A percentile compares a stretch with the other conserved stretches of the same genome.
These are phyloP conservation scores for Bugula neritina DNA, from an alignment of 2,888 invertebrate species.

Conservation along the genomic window DNA sequence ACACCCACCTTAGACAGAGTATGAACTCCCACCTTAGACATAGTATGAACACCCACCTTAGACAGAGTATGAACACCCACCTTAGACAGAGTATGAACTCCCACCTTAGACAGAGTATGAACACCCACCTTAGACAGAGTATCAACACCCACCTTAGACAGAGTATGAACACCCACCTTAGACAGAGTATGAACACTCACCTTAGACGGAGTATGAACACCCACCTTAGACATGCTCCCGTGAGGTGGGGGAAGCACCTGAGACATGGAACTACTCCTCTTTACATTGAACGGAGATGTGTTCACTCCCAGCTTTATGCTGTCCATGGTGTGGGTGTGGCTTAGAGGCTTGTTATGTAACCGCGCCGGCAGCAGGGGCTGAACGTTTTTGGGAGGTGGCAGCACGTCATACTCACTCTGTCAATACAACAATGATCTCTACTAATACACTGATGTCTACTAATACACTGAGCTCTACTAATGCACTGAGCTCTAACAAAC, in stretches of 20 bases:
- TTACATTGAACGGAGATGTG: not conserved
- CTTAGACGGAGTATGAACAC: no score
- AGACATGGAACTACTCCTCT: constrained; percentile 24
- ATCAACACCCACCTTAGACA: no score
- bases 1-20: no score
- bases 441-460: not conserved
- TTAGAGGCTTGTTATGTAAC: constrained; percentile 1
- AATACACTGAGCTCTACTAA: not conserved
- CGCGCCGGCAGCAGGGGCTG: constrained; percentile 16
- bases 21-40: no score
- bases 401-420: not conserved
- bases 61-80: no score
- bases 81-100: no score
- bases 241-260: not conserved
- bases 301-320: not conserved
- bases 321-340: not conserved
- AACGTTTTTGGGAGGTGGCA: not conserved
- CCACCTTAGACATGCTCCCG: not conserved
- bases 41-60: no score
- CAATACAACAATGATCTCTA: not conserved
- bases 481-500: not conserved
- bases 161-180: no score
- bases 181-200: no score
- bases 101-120: no score
- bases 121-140: no score